phyloP scores from a whole-genome alignment of 2,113 vertebrate species.

The Fregetta grallaria region DNA sequence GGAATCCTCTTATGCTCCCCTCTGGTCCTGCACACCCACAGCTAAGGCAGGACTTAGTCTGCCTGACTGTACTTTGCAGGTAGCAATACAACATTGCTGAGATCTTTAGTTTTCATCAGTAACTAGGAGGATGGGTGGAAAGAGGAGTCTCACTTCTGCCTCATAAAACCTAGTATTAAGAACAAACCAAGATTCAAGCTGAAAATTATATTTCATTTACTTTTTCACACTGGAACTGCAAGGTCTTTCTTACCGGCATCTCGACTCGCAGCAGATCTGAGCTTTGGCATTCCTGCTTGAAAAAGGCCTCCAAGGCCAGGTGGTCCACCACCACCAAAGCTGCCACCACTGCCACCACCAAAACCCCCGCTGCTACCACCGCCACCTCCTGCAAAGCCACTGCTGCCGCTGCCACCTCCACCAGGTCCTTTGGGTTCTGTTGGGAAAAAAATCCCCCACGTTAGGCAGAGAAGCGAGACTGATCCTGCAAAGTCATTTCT shows the following conservation, averaged over 20 bases:
- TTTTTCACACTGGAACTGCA: neutral
- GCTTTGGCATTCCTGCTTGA: conserved; percentile 93
- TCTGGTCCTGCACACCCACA: neutral
- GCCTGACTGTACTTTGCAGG: neutral
- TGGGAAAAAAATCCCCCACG: neutral
- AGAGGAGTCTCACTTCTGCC: neutral
- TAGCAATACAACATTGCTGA: neutral
- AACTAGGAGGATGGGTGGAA: neutral
- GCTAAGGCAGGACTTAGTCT: neutral
- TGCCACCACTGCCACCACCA: conserved; percentile 22
- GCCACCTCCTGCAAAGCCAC: conserved; percentile 63
- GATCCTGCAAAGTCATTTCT: neutral
- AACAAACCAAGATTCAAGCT: neutral
- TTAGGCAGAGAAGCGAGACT: neutral
- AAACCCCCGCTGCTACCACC: conserved; percentile 45
- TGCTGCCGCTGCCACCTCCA: neutral
- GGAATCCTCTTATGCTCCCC: neutral
- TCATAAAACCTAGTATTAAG: neutral
- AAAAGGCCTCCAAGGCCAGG: conserved; percentile 92
- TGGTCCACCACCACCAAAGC: conserved; percentile 63
- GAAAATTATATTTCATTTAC: neutral
- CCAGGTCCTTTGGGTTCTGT: conserved; percentile 85
- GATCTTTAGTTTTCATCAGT: neutral
- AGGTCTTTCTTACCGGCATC: conserved; percentile 75
- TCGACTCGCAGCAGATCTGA: conserved; percentile 83